Evolutionary conservation across 2,113 vertebrate species (phyloP).

Genomic region (Ophiodon elongatus): DNA sequence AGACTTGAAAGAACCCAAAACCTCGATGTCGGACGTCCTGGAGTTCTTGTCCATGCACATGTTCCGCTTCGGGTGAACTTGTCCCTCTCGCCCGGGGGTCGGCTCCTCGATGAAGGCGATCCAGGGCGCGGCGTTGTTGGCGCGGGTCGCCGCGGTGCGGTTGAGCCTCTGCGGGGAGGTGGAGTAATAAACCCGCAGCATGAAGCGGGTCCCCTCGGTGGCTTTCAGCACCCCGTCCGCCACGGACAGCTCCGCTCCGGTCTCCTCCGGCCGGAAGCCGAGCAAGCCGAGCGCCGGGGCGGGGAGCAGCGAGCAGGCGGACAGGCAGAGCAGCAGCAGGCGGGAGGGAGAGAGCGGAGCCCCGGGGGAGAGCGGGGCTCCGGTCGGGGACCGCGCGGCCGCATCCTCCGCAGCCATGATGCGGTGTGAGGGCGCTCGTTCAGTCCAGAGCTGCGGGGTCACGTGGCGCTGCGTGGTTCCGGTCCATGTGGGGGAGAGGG

Average conservation of each 20-base stretch:
- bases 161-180: slow-evolving; percentile 80
- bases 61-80: slow-evolving; percentile 81
- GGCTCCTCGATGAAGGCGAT: slow-evolving; percentile 92
- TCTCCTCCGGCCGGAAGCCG: slow-evolving; percentile 92
- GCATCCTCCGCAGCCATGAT: slow-evolving; percentile 85
- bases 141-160: slow-evolving; percentile 70
- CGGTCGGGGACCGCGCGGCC: slow-evolving; percentile 65
- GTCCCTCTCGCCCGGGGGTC: slow-evolving; percentile 74
- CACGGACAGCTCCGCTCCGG: slow-evolving; percentile 89
- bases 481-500: slow-evolving; percentile 66
- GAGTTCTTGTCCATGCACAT: slow-evolving; percentile 88
- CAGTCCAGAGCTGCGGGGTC: slow-evolving; percentile 65
- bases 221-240: slow-evolving; percentile 91
- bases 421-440: slow-evolving; percentile 74
- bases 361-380: slow-evolving; percentile 35
- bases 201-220: slow-evolving; percentile 92
- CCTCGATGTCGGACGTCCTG: slow-evolving; percentile 92
- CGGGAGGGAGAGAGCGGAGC: slow-evolving; percentile 72
- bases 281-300: slow-evolving; percentile 83
- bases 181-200: slow-evolving; percentile 89
- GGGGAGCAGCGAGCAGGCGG: slow-evolving; percentile 81
- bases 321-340: slow-evolving; percentile 83
- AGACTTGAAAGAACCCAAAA: slow-evolving; percentile 89
- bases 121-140: slow-evolving; percentile 85
- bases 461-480: slow-evolving; percentile 74